A percentile compares a stretch with the other conserved stretches of the same genome.
These are phyloP conservation scores for Megalops cyprinoides DNA, from an alignment of 2,797 vertebrate genomes.

Conservation along the genomic window DNA sequence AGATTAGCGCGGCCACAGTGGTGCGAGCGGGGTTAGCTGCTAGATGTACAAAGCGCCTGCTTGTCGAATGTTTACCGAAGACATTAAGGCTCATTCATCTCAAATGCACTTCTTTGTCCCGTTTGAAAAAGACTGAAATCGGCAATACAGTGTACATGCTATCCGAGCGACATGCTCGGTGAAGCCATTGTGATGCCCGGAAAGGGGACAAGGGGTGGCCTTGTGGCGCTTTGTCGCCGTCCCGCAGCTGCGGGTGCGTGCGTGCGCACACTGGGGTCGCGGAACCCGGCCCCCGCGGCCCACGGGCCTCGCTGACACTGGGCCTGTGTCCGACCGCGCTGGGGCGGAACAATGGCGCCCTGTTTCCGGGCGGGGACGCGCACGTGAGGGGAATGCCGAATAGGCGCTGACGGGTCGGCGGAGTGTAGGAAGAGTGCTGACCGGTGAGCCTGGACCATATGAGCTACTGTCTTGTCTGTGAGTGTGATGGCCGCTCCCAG, in stretches of 20 bases:
- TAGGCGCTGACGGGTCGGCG: neutral
- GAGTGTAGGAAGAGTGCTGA: neutral
- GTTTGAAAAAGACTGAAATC: neutral
- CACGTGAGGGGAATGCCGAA: neutral
- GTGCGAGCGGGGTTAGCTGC: conserved; percentile 4
- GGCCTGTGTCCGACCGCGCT: neutral
- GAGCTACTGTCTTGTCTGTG: neutral
- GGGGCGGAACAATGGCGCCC: conserved; percentile 19
- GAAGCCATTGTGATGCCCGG: neutral
- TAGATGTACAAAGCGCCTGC: neutral
- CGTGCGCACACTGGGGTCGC: neutral
- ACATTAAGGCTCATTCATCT: conserved; percentile 9
- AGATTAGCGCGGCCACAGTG: neutral
- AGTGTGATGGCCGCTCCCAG: too few species aligned
- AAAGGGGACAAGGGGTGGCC: neutral
- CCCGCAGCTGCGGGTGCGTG: neutral
- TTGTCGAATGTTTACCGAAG: neutral
- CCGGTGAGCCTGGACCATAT: neutral
- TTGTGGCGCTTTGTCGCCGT: neutral
- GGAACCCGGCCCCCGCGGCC: neutral
- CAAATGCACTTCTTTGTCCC: neutral
- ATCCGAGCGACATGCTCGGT: neutral
- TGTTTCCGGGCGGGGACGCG: neutral
- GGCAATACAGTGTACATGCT: neutral
- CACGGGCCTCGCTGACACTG: neutral